phyloP scores from a whole-genome alignment of 2,888 invertebrate species.

The Tetropium fuscum region DNA sequence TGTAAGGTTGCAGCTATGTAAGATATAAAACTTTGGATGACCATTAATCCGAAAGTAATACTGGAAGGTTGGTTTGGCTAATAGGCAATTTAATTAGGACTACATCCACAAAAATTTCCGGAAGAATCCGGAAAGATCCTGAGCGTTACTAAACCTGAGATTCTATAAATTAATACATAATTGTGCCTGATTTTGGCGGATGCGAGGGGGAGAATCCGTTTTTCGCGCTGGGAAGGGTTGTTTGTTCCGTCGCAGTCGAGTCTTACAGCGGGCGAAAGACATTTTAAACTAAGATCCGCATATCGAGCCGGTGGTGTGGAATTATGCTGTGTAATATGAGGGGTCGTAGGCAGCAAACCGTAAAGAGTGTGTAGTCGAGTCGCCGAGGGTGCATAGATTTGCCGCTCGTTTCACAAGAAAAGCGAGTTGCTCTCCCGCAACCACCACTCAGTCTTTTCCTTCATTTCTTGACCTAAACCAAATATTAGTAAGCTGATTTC shows the following conservation, averaged over 20 bases:
- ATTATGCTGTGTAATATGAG: slow-evolving; percentile 63
- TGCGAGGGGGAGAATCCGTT: not conserved
- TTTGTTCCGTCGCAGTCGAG: slow-evolving; percentile 16
- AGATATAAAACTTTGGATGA: too few species aligned
- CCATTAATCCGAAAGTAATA: too few species aligned
- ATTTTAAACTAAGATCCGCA: slow-evolving; percentile 32
- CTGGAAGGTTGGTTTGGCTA: too few species aligned
- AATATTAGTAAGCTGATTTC: slow-evolving; percentile 34
- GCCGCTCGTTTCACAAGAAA: slow-evolving; percentile 62
- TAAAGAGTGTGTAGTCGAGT: slow-evolving; percentile 60
- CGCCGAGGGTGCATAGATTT: slow-evolving; percentile 66
- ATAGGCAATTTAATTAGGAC: too few species aligned
- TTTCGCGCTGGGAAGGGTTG: slow-evolving; percentile 14
- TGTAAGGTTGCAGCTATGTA: too few species aligned
- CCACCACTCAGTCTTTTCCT: slow-evolving; percentile 14
- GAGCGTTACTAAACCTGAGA: too few species aligned
- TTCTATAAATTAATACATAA: too few species aligned
- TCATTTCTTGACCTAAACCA: slow-evolving; percentile 40
- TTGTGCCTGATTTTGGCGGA: slow-evolving; percentile 10
- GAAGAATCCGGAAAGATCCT: too few species aligned
- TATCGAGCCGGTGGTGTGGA: slow-evolving; percentile 49
- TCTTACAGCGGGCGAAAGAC: slow-evolving; percentile 26
- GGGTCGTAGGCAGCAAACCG: slow-evolving; percentile 66
- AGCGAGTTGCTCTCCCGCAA: slow-evolving; percentile 34
- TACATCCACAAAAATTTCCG: too few species aligned